phyloP scores from a whole-genome alignment of 2,888 invertebrate species.

The Neocrepidodera transversa region DNA sequence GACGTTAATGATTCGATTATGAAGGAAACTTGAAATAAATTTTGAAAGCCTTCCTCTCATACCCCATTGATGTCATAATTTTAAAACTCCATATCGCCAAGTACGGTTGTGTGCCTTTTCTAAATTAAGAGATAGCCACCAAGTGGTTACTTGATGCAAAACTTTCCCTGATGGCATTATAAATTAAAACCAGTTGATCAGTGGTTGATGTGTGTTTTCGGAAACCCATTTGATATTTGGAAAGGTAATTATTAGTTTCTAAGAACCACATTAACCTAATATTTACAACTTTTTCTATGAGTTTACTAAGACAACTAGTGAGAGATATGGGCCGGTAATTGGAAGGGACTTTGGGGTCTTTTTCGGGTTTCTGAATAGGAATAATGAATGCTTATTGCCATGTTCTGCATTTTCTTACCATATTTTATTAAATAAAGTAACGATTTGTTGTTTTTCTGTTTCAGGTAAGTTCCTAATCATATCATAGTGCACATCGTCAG shows the following conservation, averaged over 20 bases:
- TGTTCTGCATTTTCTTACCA: slow-evolving; percentile 2
- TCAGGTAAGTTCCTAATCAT: slow-evolving; percentile 6
- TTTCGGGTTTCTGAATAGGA: slow-evolving; percentile 17
- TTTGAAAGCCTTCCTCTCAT: slow-evolving; percentile 28
- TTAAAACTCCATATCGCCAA: slow-evolving; percentile 32
- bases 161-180: slow-evolving; percentile 7
- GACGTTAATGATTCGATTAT: no score
- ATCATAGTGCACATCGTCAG: slow-evolving; percentile 14
- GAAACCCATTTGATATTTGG: slow-evolving; percentile 13
- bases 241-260: neutral
- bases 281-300: slow-evolving; percentile 28
- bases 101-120: slow-evolving; percentile 21
- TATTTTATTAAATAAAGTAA: slow-evolving; percentile 26
- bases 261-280: slow-evolving; percentile 9
- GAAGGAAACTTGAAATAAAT: no score
- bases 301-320: no score
- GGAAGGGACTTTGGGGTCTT: neutral
- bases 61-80: slow-evolving; percentile 28
- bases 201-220: slow-evolving; percentile 4
- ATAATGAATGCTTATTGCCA: slow-evolving; percentile 24
- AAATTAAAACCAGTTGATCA: slow-evolving; percentile 5
- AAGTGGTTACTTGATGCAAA: slow-evolving; percentile 10
- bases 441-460: neutral
- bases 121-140: slow-evolving; percentile 16
- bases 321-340: no score